phyloP scores from a whole-genome alignment of 35 echinoderm and acorn worm genomes.

The Ptychodera flava region DNA sequence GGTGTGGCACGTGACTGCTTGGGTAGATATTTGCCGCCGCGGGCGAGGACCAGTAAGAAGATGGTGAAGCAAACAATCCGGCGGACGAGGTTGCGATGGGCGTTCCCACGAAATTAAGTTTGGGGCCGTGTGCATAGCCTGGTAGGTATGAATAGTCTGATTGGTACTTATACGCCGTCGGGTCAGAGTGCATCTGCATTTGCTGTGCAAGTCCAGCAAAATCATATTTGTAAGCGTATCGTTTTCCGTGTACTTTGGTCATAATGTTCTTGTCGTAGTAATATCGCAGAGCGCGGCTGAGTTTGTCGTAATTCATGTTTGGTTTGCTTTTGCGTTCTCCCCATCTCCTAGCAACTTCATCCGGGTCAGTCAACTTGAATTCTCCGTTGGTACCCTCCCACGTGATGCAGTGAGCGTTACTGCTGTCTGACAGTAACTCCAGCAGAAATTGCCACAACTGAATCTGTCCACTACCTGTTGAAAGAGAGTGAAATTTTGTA shows the following conservation, averaged over 20 bases:
- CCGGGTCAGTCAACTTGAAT: constrained; percentile 98
- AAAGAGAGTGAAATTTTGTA: too few species aligned
- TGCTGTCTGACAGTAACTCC: constrained; percentile 88
- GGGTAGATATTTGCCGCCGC: constrained; percentile 92
- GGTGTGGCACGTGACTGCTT: constrained; percentile 93
- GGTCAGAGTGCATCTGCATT: constrained; percentile 93
- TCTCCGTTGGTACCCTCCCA: constrained; percentile 99
- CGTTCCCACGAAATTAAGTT: constrained; percentile 83
- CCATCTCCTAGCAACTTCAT: constrained; percentile 96
- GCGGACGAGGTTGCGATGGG: constrained; percentile 86
- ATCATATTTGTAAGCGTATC: constrained; percentile 98
- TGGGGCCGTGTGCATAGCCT: constrained; percentile 64
- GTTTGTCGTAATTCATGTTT: constrained; percentile 99
- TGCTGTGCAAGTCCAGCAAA: constrained; percentile 93
- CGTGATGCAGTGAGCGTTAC: constrained; percentile 95
- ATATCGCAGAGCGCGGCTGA: constrained; percentile 88
- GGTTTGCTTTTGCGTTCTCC: constrained; percentile 95
- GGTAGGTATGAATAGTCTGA: constrained; percentile 78
- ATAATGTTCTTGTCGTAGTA: constrained; percentile 99
- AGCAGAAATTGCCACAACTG: constrained; percentile 96
- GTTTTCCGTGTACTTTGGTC: constrained; percentile 98
- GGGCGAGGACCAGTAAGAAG: constrained; percentile 96
- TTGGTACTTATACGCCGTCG: constrained; percentile 91
- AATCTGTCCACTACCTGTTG: constrained; percentile 92
- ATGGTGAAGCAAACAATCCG: constrained; percentile 77